Evolutionary conservation across 1,140 invertebrate species (phyloP).

Genomic region (Saxidomus purpurata): DNA sequence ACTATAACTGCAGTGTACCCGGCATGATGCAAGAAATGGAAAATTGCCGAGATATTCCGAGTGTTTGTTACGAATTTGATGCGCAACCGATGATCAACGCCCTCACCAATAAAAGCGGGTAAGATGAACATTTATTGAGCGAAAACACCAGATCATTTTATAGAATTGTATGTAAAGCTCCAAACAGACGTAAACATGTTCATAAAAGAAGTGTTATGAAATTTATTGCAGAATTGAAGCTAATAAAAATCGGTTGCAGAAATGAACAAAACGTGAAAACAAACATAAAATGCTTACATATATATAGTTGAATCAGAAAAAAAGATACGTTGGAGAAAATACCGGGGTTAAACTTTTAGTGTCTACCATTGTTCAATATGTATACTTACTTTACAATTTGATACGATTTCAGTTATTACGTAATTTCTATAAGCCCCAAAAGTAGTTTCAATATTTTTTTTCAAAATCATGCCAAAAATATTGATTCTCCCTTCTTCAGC

Average conservation of each 20-base stretch:
- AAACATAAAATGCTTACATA: background rate
- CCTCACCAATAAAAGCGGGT: background rate
- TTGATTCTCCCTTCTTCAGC: no score
- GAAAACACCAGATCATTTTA: background rate
- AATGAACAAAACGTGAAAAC: background rate
- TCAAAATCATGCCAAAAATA: no score
- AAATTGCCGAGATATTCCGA: background rate
- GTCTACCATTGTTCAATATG: no score
- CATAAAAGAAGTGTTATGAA: background rate
- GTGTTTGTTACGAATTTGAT: conserved; percentile 33
- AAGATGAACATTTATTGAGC: background rate
- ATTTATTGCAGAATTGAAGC: background rate
- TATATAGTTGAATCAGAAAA: no score
- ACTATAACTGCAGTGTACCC: background rate
- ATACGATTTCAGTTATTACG: no score
- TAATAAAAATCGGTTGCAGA: no score
- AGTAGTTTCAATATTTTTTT: no score
- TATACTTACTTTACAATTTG: no score
- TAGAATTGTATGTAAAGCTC: background rate
- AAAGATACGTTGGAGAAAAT: no score
- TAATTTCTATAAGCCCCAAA: no score
- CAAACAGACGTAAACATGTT: background rate
- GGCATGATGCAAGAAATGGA: background rate
- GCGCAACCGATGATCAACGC: conserved; percentile 56
- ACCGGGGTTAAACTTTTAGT: no score